Conservation (phyloP, 2,797 vertebrate species). For the Intellagama lesueurii region DNA sequence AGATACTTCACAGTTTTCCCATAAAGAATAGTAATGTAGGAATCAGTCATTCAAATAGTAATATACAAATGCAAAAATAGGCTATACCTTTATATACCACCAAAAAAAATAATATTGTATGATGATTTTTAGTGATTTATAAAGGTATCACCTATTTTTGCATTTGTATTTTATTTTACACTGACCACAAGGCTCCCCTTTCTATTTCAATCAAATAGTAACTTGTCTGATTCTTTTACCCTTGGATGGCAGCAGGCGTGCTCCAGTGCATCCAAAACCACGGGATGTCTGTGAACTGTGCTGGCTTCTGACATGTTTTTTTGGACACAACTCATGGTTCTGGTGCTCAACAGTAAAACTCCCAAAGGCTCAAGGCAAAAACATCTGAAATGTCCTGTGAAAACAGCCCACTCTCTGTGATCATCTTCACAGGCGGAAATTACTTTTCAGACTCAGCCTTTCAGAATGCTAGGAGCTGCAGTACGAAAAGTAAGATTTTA, state of each 20-base stretch:
- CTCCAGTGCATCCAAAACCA: neutral
- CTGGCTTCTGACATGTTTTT: neutral
- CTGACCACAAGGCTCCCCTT: too few species aligned
- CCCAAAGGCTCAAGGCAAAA: neutral
- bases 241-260: too few species aligned
- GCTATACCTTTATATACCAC: neutral
- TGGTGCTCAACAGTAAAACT: neutral
- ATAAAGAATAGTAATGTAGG: constrained; percentile 31
- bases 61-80: too few species aligned
- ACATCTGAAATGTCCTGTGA: neutral
- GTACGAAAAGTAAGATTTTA: neutral
- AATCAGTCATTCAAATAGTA: constrained; percentile 18
- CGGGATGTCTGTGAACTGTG: neutral
- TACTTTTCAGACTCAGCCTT: too few species aligned
- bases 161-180: too few species aligned
- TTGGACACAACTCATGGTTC: neutral
- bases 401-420: neutral
- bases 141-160: too few species aligned
- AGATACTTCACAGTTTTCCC: constrained; percentile 49
- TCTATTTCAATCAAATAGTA: neutral
- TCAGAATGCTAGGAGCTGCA: neutral
- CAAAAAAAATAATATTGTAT: too few species aligned
- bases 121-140: too few species aligned
- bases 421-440: too few species aligned
- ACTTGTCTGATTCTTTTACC: constrained; percentile 43